Base-by-base conservation (phyloP, 2,888 invertebrate genomes). In the Leptinotarsa haldemani region DNA sequence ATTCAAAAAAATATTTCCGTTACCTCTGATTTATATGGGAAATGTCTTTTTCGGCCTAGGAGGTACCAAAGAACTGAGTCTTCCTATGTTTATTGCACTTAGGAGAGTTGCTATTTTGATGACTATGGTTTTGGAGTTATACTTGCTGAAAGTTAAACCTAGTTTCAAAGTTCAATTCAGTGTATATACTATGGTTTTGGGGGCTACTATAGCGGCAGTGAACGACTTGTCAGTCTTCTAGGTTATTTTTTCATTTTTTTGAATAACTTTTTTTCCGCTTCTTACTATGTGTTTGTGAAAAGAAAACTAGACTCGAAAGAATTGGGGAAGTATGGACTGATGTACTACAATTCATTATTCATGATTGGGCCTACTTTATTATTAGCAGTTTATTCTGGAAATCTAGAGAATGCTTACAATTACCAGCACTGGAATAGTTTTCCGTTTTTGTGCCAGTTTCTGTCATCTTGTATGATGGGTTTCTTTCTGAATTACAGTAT, bases 21-120 rank as follows among this genome's bases (percentile, higher is more conserved):
- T 99, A 74, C 99, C 99, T 0, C 83, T 99, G 13, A 94, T 99
- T 74, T 99, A 95, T 88, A 91, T 98, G 56, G 96, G 97, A 65
- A 99, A 99, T 88, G 94, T 98, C 92, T 92, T 98, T 71, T 97
- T 97, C 78, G 99, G 99, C 4, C 91, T 99, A 20, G 99, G 98
- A 16, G 98, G 98, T 52, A 99, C 99, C 0, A 96, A 99, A 86
- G 95, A 96, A 79, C 89, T 95, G 61, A 98, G 96, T 86, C 89
- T 99, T 77, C 98, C 98, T 0, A 99, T 99, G 98, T 98, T 99
- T 87, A 98, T 99, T 1, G 98, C 97, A 1, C 89, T 99, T 56
- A 90, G 99, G 76, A 91, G 99, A 75, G 98, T 99, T 88, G 97
- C 98, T 69, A 99, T 99, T 82, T 89, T 99, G 46, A 96, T 99